Percentiles rank a stretch among this genome's conserved stretches.
Conservation (phyloP, 2,113 vertebrate genomes). For the Mirza zaza region DNA sequence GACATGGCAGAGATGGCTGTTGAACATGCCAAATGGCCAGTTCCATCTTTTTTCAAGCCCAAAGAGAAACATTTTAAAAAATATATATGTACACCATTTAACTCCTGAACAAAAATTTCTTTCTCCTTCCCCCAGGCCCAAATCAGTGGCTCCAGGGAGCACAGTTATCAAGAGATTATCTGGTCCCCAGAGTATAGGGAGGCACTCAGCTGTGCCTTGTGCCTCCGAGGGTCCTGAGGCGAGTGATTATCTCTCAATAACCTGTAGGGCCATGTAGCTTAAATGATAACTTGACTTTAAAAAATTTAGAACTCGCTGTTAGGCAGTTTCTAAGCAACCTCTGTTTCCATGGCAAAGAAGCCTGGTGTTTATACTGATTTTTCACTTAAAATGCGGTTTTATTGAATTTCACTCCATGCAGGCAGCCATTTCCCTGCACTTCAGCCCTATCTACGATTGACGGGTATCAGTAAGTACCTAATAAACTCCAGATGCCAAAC, state of each 20-base stretch:
- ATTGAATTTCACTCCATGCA: constrained; percentile 80
- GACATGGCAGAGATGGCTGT: constrained; percentile 11
- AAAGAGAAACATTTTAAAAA: constrained; percentile 60
- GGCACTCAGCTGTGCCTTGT: constrained; percentile 63
- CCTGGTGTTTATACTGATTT: constrained; percentile 83
- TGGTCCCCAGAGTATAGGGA: constrained; percentile 54
- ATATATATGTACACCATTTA: constrained; percentile 62
- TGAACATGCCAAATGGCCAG: constrained; percentile 49
- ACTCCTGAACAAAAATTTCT: constrained; percentile 69
- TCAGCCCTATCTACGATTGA: constrained; percentile 61
- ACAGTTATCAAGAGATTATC: constrained; percentile 60
- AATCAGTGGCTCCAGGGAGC: constrained; percentile 44
- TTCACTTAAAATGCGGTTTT: constrained; percentile 78
- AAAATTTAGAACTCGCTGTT: constrained; percentile 81
- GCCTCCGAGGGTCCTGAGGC: constrained; percentile 52
- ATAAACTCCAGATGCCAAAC: constrained; percentile 53
- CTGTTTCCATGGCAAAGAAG: constrained; percentile 88
- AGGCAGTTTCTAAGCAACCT: constrained; percentile 87
- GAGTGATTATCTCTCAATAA: constrained; percentile 75
- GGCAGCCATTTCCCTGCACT: constrained; percentile 68
- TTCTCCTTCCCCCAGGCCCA: constrained; percentile 67
- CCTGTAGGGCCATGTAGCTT: constrained; percentile 74
- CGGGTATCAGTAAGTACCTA: constrained; percentile 63
- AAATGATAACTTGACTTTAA: constrained; percentile 84
- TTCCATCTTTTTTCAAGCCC: constrained; percentile 53